Percentiles rank a stretch among this genome's conserved stretches.
phyloP scores from a whole-genome alignment of 2,888 invertebrate species.

The Horisme vitalbata region DNA sequence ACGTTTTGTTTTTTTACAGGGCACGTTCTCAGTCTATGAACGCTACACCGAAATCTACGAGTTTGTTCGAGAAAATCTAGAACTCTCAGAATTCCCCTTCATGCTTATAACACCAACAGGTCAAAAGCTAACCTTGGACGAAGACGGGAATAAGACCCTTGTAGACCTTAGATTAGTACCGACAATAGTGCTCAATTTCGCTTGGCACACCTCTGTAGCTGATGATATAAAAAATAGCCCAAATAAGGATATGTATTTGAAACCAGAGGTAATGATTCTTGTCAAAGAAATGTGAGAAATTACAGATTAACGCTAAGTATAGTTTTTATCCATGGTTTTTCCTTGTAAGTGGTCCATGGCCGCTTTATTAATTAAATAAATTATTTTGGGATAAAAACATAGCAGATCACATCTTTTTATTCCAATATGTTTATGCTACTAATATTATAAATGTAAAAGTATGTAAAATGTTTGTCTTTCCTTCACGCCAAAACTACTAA shows the following conservation, averaged over 20 bases:
- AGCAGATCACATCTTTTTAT: too few relatives aligned
- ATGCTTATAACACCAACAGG: constrained; percentile 86
- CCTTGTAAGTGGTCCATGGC: too few relatives aligned
- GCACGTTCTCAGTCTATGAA: constrained; percentile 94
- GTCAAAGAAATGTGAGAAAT: constrained; percentile 80
- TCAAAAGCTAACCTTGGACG: constrained; percentile 83
- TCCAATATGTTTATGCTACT: too few relatives aligned
- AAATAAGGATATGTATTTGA: constrained; percentile 85
- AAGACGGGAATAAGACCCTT: constrained; percentile 88
- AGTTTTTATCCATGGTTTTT: too few relatives aligned
- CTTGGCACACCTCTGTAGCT: constrained; percentile 82
- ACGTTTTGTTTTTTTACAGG: constrained; percentile 80
- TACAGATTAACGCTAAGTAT: too few relatives aligned
- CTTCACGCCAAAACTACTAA: too few relatives aligned
- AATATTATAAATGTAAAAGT: too few relatives aligned
- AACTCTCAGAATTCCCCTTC: constrained; percentile 87
- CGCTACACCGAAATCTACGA: constrained; percentile 88
- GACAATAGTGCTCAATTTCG: constrained; percentile 90
- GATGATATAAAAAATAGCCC: constrained; percentile 78
- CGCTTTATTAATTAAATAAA: too few relatives aligned
- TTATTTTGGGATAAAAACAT: too few relatives aligned
- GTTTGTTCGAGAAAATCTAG: constrained; percentile 90
- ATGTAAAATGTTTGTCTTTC: too few relatives aligned
- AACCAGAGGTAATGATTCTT: constrained; percentile 89
- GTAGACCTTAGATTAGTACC: constrained; percentile 92